Evolutionary conservation across 2,888 invertebrate species (phyloP), one percentile per base, ranked within the genome.

Genomic region (Ornithoptera alexandrae): DNA sequence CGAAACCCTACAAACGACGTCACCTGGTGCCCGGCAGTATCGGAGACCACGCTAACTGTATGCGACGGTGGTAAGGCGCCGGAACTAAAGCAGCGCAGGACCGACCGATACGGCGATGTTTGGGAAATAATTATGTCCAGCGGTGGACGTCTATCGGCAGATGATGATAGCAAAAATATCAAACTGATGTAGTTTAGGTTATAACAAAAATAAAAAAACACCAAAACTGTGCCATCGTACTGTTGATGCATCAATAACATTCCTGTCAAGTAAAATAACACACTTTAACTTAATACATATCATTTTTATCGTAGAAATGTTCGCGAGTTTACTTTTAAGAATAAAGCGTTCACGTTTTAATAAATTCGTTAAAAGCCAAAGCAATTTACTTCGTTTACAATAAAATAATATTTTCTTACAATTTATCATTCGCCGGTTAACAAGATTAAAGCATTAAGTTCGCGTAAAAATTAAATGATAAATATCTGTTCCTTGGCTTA

Each of bases 381-480:
- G 62, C 22, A 62, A 62, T 59, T 57, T 24, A 42, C 24, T 20
- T 5, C 24, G 24, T 60, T 42, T 60, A 60, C 17, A 64, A 18
- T 56, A 22, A 58, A 62, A 62, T 22, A 62, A 69, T 65, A 46
- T 65, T 69, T 24, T 36, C 36, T 30, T 46, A 62, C 18, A 65
- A 62, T 62, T 65, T 65, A 50, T 62, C 46, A 61, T 64, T 62
- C 24, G 24, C 12, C 57, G 61, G 56, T 69, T 62, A 22, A 62
- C 46, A 57, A 62, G 62, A 65, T 69, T 62, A 65, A 62, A 65
- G 30, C 62, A 66, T 66, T 70, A 24, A 53, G 53, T 66, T 70
- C 24, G 50, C 62, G 62, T 39, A 63, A 66, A 70, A 70, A 62
- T 62, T 59, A 59, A 63, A 63, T 66, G 62, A 66, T 70, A 70